Base-by-base conservation (phyloP, 2,888 invertebrate species). In the Aporophyla lueneburgensis region DNA sequence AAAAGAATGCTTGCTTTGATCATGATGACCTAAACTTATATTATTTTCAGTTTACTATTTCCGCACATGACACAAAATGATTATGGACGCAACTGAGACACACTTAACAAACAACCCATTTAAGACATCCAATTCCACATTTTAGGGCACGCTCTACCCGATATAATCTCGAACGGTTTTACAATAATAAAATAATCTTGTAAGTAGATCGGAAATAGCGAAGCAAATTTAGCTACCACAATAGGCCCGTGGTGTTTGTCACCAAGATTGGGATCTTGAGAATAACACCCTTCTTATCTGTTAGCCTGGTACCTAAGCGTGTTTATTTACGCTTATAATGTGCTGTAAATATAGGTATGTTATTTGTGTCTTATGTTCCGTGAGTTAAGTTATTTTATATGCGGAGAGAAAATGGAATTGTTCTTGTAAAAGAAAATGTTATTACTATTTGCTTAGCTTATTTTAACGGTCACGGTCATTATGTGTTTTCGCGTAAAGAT, bases 221-320 rank as follows among this genome's bases (percentile, higher is more conserved):
- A 93, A 95, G 96, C 96, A 96, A 96, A 96, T 96, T 96, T 96
- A 95, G 94, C 95, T 89, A 88, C 93, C 92, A 96, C 96, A 96
- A 96, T 95, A 92, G 95, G 92, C 83, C 86, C 91, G 92, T 92
- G 93, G 93, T 94, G 96, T 95, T 96, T 95, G 95, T 94, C 94
- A 92, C 93, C 86, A 85, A 91, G 95, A 96, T 96, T 92, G 87
- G 88, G 92, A 96, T 96, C 96, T 93, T 85, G 88, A 89, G 91
- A 91, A 92, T 93, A 93, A 90, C 93, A 93, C 94, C 93, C 93
- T 73, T 69, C 73, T 92, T 95, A 96, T 96, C 96, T 89, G 93
- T 93, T 53, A 61, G 33, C 21, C 61, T 59, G 59, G 59, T 94
- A 79, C 53, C 80, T 61, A 83, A 84, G 87, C 93, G 93, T 94